Evolutionary conservation across 1,140 invertebrate species (phyloP).

Genomic region (Drosophila auraria): DNA sequence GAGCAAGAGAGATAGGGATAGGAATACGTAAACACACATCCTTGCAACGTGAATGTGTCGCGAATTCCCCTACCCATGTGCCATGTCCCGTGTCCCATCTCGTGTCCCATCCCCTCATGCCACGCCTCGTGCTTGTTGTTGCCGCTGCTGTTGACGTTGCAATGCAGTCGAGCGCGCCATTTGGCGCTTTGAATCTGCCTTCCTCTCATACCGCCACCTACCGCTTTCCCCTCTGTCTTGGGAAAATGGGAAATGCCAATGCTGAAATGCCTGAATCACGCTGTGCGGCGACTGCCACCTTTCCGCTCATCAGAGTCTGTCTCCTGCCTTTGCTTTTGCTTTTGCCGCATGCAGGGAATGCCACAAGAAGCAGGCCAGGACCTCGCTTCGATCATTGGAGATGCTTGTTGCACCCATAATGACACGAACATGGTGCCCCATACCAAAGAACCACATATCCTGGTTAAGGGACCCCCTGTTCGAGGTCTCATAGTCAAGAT

Average conservation of each 20-base stretch:
- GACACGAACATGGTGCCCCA: neutral
- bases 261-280: constrained; percentile 46
- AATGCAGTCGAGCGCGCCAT: constrained; percentile 66
- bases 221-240: neutral
- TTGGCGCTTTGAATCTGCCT: constrained; percentile 61
- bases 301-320: constrained; percentile 2
- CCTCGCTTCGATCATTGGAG: constrained; percentile 25
- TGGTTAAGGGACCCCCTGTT: neutral
- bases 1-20: neutral
- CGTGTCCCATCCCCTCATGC: constrained; percentile 8
- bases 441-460: neutral
- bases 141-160: constrained; percentile 44
- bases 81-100: constrained; percentile 10
- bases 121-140: constrained; percentile 51
- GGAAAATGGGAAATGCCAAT: constrained; percentile 44
- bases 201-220: neutral
- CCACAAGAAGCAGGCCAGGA: constrained; percentile 19
- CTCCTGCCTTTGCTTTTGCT: neutral
- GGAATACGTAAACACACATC: constrained; percentile 8
- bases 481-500: neutral
- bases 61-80: constrained; percentile 45
- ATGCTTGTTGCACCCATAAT: constrained; percentile 29
- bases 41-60: constrained; percentile 60
- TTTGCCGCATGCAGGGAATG: constrained; percentile 2
- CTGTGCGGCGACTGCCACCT: constrained; percentile 8